Evolutionary conservation across 2,888 invertebrate genomes (phyloP), one percentile per base, ranked within the genome.

Genomic region (Molanna angustata): DNA sequence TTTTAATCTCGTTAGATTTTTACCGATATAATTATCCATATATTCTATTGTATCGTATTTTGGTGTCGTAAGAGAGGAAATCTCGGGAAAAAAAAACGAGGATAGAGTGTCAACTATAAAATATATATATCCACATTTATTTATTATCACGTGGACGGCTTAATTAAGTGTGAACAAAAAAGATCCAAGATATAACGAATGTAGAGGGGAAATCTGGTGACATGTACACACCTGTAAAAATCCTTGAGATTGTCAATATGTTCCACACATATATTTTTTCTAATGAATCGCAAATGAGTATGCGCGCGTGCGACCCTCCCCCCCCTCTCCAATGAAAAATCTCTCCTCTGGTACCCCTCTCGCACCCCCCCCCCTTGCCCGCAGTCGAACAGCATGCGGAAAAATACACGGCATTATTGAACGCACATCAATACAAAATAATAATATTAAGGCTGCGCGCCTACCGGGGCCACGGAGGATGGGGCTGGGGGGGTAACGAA

Each of bases 391-490:
- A 55, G 58, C 56, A 58, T 58, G 58, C 58, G 58, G 58, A 58
- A 58, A 58, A 58, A 58, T 58, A 58, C 58, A 56, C 53, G 58
- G 56, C 55, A 56, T 58, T 58, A 58, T 58, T 58, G 58, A 58
- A 56, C 58, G 58, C 56, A 56, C 58, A 58, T 58, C 58, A 58
- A 58, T 58, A 58, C 58, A 58, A 56, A 58, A 58, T 58, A 58
- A 58, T 58, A 58, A 58, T 58, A 58, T 58, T 56, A 49, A 55
- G 54, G 49, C 48, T 41, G 39, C 32, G 45, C 47, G 42, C 43
- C 44, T 14, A 13, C 11, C 11, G n/a, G 41, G 20, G 17, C 14
- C 14, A 16, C 27, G 14, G 31, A 14, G 27, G 43, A 31, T 46
- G 37, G 52, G 47, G 43, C 22, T 55, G 54, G 54, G 48, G 54